phyloP scores from a whole-genome alignment of 2,797 vertebrate species.

The Karalla daura region DNA sequence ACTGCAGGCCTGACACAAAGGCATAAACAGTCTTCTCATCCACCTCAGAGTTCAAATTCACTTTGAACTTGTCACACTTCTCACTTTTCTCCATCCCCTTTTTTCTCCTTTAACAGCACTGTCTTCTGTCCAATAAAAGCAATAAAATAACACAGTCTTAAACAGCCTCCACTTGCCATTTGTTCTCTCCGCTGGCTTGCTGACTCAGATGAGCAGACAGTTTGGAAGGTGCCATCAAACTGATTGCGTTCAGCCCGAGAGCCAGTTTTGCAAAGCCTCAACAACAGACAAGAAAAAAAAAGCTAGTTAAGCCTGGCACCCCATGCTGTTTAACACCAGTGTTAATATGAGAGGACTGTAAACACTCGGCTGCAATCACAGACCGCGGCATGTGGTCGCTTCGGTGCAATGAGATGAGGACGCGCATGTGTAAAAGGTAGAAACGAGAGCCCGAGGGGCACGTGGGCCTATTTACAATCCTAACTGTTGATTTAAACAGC shows the following conservation, averaged over 20 bases:
- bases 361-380: constrained; percentile 78
- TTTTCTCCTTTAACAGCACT: constrained; percentile 2
- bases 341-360: constrained; percentile 83
- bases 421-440: constrained; percentile 57
- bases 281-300: constrained; percentile 18
- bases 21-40: constrained; percentile 5
- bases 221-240: constrained; percentile 11
- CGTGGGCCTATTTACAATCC: constrained; percentile 37
- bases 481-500: constrained; percentile 40
- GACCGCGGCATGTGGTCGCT: constrained; percentile 57
- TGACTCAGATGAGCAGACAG: background rate
- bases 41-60: constrained; percentile 3
- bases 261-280: constrained; percentile 11
- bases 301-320: constrained; percentile 59
- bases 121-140: constrained; percentile 26
- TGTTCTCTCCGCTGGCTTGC: background rate
- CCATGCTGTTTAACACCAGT: constrained; percentile 81
- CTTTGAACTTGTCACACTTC: constrained; percentile 11
- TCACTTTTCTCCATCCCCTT: background rate
- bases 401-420: constrained; percentile 51
- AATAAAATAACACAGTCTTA: background rate
- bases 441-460: constrained; percentile 21
- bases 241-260: constrained; percentile 9
- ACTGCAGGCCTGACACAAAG: constrained; percentile 1
- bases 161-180: background rate